Evolutionary conservation across 2,113 vertebrate genomes (phyloP).

Genomic region (Oreotragus oreotragus): DNA sequence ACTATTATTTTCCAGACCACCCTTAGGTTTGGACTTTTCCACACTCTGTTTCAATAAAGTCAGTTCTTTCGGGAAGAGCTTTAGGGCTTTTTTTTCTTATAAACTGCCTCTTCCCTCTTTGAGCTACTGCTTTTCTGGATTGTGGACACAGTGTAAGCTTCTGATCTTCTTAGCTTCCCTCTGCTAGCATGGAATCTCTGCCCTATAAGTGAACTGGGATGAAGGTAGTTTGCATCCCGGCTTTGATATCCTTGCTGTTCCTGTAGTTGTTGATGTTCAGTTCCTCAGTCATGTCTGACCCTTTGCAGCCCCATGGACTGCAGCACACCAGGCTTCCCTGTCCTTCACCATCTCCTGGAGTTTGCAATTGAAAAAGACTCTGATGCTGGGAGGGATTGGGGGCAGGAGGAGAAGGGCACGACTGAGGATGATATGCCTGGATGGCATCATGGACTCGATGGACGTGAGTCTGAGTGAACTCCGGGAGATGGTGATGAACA

Average conservation of each 20-base stretch:
- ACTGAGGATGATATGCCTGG: too few species aligned
- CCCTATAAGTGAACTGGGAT: neutral
- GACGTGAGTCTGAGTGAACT: too few species aligned
- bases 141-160: neutral
- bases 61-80: neutral
- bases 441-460: too few species aligned
- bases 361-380: too few species aligned
- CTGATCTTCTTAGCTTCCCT: neutral
- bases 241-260: neutral
- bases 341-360: neutral
- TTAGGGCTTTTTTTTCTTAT: neutral
- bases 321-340: neutral
- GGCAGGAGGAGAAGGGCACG: too few species aligned
- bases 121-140: neutral
- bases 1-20: neutral
- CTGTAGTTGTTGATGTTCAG: neutral
- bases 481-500: too few species aligned
- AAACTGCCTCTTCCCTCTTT: neutral
- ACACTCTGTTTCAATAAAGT: neutral
- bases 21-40: neutral
- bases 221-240: neutral
- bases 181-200: neutral
- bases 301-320: neutral
- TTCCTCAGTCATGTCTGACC: neutral
- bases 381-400: too few species aligned